These are phyloP conservation scores for Aplochiton taeniatus DNA, from an alignment of 2,797 vertebrate genomes.

Conservation along the genomic window DNA sequence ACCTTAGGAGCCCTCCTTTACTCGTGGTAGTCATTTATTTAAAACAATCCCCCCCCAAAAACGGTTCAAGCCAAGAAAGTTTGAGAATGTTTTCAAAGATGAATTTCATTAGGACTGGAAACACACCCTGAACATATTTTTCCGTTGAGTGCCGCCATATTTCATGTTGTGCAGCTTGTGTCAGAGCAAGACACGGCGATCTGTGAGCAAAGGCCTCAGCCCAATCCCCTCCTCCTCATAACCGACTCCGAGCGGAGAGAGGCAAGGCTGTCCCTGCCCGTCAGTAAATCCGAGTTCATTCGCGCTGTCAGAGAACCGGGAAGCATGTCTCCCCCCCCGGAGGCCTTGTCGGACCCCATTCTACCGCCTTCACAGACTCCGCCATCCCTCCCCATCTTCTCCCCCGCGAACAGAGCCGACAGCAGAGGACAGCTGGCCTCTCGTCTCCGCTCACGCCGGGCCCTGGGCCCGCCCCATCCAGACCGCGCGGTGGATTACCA, in stretches of 20 bases:
- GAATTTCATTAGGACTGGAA: no score
- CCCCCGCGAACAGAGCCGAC: slow-evolving; percentile 50
- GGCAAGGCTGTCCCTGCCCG: slow-evolving; percentile 58
- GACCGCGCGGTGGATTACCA: slow-evolving; percentile 10
- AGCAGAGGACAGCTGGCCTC: no score
- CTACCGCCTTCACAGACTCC: slow-evolving; percentile 65
- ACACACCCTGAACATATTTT: neutral
- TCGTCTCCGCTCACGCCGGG: slow-evolving; percentile 17
- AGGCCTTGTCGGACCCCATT: slow-evolving; percentile 69
- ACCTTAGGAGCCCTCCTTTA: no score
- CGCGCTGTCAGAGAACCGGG: slow-evolving; percentile 74
- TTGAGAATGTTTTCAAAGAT: no score
- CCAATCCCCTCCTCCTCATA: slow-evolving; percentile 28
- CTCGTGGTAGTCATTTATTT: no score
- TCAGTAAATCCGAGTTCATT: slow-evolving; percentile 72
- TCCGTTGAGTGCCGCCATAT: neutral
- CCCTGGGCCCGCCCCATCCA: slow-evolving; percentile 27
- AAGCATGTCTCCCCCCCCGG: slow-evolving; percentile 66
- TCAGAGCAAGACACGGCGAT: slow-evolving; percentile 1
- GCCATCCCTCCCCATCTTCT: slow-evolving; percentile 69
- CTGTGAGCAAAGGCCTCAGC: slow-evolving; percentile 28
- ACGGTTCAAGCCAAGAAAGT: no score
- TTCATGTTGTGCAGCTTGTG: slow-evolving; percentile 20
- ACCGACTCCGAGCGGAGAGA: slow-evolving; percentile 27
- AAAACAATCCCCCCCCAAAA: no score